Evolutionary conservation across 2,888 invertebrate genomes (phyloP), one percentile per base, ranked within the genome.

Genomic region (Diadromus collaris): DNA sequence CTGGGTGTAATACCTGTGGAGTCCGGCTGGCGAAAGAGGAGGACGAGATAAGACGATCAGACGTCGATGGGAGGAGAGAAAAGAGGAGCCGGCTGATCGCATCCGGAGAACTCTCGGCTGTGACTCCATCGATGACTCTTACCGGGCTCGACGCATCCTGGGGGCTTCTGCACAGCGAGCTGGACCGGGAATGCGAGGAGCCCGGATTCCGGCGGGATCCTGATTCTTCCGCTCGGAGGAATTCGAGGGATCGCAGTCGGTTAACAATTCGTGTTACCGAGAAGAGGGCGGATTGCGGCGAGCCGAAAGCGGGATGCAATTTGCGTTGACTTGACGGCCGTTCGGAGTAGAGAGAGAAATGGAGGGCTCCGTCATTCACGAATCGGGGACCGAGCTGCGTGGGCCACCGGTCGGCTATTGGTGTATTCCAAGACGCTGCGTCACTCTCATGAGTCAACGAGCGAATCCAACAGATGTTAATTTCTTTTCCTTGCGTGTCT

Each of bases 1-100:
- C 73, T 51, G 72, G 68, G 27, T 44, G 56, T 67, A 70, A n/a
- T 61, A 68, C 24, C 71, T 38, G 32, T 16, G 56, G 68, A 60
- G 64, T n/a, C 38, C 38, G 51, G 13, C 70, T 32, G 54, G 19
- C 38, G 38, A 24, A 63, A 21, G 63, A 67, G 34, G 48, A 38
- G 32, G 34, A 58, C 21, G 67, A 41, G 51, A 27, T 19, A 65
- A 70, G 68, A 72, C 24, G 68, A 67, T 21, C 63, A 60, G 70
- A 73, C 61, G 78, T 61, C 71, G 79, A 76, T 73, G 77, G 70
- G 69, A 71, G 46, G 70, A 75, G 56, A 46, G 56, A 67, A 63
- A 64, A 68, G n/a, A n/a, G 48, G 60, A 74, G 63, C 46, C 21
- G 7, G 10, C 7, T 16, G 56, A 41, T 78, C 60, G 32, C 21